Conservation (phyloP, 2,888 invertebrate genomes). For the Mechanitis messenoides region DNA sequence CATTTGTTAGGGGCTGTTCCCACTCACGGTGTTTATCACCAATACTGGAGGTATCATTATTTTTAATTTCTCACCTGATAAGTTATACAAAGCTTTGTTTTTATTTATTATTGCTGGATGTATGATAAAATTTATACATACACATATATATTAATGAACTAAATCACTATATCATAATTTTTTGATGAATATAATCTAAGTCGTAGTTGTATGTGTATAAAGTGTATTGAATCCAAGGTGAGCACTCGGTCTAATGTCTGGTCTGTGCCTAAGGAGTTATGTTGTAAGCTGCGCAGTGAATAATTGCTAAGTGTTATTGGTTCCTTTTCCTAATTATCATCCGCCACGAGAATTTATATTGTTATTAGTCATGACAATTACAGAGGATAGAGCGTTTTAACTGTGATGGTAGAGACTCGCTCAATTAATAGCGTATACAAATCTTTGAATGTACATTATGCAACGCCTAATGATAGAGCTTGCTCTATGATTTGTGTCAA, state of each 20-base stretch:
- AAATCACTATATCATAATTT: too few relatives aligned
- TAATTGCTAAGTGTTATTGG: constrained; percentile 21
- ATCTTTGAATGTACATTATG: neutral
- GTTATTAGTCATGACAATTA: constrained; percentile 12
- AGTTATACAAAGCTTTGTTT: too few relatives aligned
- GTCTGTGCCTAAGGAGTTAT: constrained; percentile 13
- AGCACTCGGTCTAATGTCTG: neutral
- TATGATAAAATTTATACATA: too few relatives aligned
- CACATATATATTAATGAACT: too few relatives aligned
- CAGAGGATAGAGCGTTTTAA: neutral
- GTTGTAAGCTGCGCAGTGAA: constrained; percentile 13
- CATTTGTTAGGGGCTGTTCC: constrained; percentile 17
- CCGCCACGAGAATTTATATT: constrained; percentile 13
- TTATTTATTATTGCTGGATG: too few relatives aligned
- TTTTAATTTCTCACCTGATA: neutral
- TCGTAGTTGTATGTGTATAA: too few relatives aligned
- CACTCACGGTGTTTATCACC: constrained; percentile 8
- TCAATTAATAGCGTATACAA: neutral
- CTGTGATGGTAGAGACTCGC: neutral
- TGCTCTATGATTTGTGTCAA: too few relatives aligned
- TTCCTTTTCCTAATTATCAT: constrained; percentile 21
- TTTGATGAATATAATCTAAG: too few relatives aligned
- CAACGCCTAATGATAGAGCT: neutral
- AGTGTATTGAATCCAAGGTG: too few relatives aligned
- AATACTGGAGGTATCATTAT: neutral